Conservation (phyloP, 2,113 vertebrate genomes). For the Hemiprocne comata region DNA sequence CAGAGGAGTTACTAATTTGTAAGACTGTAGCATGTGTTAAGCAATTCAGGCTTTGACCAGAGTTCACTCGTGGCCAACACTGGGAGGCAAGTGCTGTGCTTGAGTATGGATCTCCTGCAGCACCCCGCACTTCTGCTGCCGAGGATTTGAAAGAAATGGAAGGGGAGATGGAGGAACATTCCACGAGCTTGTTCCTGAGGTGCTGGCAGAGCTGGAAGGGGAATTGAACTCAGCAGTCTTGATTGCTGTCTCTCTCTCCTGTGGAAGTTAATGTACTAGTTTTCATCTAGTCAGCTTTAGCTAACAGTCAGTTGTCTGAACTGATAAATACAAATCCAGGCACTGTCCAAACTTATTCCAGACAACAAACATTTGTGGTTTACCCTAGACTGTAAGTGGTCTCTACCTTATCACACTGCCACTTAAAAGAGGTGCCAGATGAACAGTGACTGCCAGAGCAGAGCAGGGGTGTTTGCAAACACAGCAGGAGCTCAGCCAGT, state of each 20-base stretch:
- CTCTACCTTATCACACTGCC: not conserved
- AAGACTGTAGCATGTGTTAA: accelerated
- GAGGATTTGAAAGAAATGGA: not conserved
- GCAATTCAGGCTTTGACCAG: not conserved
- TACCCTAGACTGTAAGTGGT: not conserved
- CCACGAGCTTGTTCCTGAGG: not conserved
- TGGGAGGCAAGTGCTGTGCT: not conserved
- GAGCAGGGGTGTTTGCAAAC: not conserved
- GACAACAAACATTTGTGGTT: not conserved
- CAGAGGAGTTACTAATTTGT: not conserved
- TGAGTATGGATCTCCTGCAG: not conserved
- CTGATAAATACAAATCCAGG: not conserved
- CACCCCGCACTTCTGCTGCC: not conserved
- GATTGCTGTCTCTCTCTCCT: not conserved
- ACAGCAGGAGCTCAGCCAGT: not conserved
- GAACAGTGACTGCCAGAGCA: not conserved
- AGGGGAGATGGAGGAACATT: not conserved
- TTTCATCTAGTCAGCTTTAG: not conserved
- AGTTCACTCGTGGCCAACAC: accelerated
- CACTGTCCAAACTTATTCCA: not conserved
- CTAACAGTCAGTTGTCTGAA: not conserved
- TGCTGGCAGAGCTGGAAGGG: not conserved
- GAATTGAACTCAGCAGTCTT: not conserved
- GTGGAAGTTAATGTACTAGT: not conserved
- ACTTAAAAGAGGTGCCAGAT: not conserved